phyloP scores from a whole-genome alignment of 2,888 invertebrate genomes.

The Tinea semifulvella region DNA sequence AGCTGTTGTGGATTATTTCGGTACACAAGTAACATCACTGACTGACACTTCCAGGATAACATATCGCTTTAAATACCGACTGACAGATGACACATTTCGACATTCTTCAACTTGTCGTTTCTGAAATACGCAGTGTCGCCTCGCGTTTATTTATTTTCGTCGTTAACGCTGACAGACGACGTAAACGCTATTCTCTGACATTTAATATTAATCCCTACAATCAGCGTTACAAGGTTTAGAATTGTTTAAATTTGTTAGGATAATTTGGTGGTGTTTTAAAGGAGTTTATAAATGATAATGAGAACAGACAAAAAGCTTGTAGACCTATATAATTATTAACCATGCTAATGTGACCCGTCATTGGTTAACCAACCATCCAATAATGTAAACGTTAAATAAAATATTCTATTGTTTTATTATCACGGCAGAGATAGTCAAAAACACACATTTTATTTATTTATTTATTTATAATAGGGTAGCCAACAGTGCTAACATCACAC shows the following conservation, averaged over 20 bases:
- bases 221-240: neutral
- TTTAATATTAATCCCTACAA: neutral
- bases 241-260: neutral
- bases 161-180: constrained; percentile 19
- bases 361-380: constrained; percentile 33
- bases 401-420: constrained; percentile 7
- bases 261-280: neutral
- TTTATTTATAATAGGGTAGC: too few species aligned
- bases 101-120: constrained; percentile 65
- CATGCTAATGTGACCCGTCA: constrained; percentile 36
- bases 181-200: neutral
- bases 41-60: constrained; percentile 54
- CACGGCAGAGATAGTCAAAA: too few species aligned
- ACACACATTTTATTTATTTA: too few species aligned
- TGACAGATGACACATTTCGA: constrained; percentile 67
- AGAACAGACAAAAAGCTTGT: constrained; percentile 41
- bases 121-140: constrained; percentile 45
- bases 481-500: too few species aligned
- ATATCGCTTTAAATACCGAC: constrained; percentile 64
- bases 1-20: constrained; percentile 55
- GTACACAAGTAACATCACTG: constrained; percentile 36
- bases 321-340: constrained; percentile 34
- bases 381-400: constrained; percentile 7
- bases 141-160: constrained; percentile 47
- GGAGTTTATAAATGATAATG: constrained; percentile 28